phyloP scores from a whole-genome alignment of 2,113 vertebrate genomes.

The Pseudorhombus dupliciocellatus region DNA sequence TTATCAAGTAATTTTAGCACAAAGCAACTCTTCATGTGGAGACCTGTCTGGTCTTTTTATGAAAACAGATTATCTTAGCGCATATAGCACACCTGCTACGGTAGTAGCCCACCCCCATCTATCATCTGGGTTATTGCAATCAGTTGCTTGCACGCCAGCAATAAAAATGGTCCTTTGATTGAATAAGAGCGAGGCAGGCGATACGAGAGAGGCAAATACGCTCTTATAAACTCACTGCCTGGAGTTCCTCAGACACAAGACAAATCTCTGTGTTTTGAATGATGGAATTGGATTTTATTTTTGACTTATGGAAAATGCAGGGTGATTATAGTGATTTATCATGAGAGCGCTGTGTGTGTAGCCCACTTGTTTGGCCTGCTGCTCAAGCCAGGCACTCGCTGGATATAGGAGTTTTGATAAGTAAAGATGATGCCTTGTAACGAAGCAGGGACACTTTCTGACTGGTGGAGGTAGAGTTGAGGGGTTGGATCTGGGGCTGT shows the following conservation, averaged over 20 bases:
- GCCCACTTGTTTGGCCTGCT: constrained; percentile 26
- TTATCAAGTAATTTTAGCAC: constrained; percentile 66
- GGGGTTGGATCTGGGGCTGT: background rate
- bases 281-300: constrained; percentile 71
- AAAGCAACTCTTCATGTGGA: constrained; percentile 63
- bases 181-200: constrained; percentile 70
- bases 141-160: constrained; percentile 59
- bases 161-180: constrained; percentile 70
- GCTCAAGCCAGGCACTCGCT: constrained; percentile 2
- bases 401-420: constrained; percentile 20
- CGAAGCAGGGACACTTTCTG: constrained; percentile 14
- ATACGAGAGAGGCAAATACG: constrained; percentile 62
- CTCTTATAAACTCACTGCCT: constrained; percentile 70
- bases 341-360: constrained; percentile 55
- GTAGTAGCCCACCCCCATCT: constrained; percentile 53
- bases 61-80: constrained; percentile 73
- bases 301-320: constrained; percentile 55
- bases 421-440: constrained; percentile 24
- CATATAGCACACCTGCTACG: constrained; percentile 69
- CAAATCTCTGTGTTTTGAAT: constrained; percentile 63
- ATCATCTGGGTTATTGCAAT: constrained; percentile 76
- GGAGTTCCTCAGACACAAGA: constrained; percentile 61
- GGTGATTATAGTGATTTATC: constrained; percentile 64
- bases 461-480: background rate
- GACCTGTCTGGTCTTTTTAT: constrained; percentile 70